phyloP scores from a whole-genome alignment of 2,797 vertebrate genomes.

The Rhynchotus rufescens region DNA sequence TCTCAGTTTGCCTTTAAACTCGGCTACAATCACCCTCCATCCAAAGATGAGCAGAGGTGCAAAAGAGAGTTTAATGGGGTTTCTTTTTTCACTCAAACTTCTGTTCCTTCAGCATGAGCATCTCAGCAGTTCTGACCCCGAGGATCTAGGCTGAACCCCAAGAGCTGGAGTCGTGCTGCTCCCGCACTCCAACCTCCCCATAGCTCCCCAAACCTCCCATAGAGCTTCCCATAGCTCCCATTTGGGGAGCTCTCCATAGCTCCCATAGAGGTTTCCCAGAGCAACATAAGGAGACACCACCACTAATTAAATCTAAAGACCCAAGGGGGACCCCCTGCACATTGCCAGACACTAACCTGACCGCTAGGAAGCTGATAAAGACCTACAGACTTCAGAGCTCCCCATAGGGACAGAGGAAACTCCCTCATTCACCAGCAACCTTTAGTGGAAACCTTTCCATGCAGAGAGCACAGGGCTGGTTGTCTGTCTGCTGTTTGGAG shows the following conservation, averaged over 20 bases:
- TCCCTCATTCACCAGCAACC: too few relatives aligned
- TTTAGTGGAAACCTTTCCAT: too few relatives aligned
- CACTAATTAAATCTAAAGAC: too few relatives aligned
- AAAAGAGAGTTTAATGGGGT: not conserved
- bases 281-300: not conserved
- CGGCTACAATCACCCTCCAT: not conserved
- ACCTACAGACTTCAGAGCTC: too few relatives aligned
- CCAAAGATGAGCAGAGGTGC: fast-evolving
- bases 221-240: not conserved
- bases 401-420: too few relatives aligned
- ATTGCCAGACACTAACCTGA: too few relatives aligned
- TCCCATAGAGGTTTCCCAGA: not conserved
- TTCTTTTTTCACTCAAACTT: not conserved
- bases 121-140: too few relatives aligned
- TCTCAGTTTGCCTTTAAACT: not conserved
- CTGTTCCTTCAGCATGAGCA: not conserved
- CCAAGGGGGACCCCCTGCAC: too few relatives aligned
- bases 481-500: too few relatives aligned
- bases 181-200: not conserved
- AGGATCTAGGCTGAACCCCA: not conserved
- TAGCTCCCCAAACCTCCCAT: not conserved
- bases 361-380: too few relatives aligned
- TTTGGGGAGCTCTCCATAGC: not conserved
- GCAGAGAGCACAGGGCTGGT: too few relatives aligned
- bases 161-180: not conserved